A percentile compares a stretch with the other conserved stretches of the same genome.
Conservation (phyloP, 2,888 invertebrate species). For the Disparrhopalites patrizii region DNA sequence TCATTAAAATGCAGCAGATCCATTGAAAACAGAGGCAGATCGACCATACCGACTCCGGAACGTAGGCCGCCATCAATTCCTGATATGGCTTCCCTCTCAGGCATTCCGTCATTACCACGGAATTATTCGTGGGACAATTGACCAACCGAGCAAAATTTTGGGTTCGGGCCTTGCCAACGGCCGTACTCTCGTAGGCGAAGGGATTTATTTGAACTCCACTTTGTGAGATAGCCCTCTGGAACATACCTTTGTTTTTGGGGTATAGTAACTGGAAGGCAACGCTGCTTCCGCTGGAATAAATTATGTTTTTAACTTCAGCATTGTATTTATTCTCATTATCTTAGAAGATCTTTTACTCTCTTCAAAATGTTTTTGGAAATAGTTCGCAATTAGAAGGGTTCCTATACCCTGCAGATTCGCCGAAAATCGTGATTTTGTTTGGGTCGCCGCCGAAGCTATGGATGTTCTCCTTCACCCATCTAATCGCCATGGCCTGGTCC, state of each 20-base stretch:
- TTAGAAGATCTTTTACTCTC: background rate
- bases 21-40: no score
- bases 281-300: background rate
- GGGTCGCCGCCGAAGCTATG: background rate
- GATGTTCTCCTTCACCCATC: conserved; percentile 1
- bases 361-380: no score
- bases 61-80: background rate
- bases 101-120: background rate
- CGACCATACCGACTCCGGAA: background rate
- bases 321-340: background rate
- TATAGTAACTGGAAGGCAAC: background rate
- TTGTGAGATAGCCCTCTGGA: background rate
- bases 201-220: background rate
- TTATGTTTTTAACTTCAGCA: background rate
- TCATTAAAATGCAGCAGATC: no score
- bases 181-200: background rate
- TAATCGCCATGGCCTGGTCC: background rate
- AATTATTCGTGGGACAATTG: background rate
- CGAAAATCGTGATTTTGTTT: background rate
- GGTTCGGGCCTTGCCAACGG: background rate
- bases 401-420: background rate
- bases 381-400: no score
- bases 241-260: background rate
- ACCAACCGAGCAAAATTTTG: background rate
- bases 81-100: background rate